Percentiles rank a stretch among this genome's conserved stretches.
phyloP scores from a whole-genome alignment of 1,140 invertebrate genomes.

The Proales similis region DNA sequence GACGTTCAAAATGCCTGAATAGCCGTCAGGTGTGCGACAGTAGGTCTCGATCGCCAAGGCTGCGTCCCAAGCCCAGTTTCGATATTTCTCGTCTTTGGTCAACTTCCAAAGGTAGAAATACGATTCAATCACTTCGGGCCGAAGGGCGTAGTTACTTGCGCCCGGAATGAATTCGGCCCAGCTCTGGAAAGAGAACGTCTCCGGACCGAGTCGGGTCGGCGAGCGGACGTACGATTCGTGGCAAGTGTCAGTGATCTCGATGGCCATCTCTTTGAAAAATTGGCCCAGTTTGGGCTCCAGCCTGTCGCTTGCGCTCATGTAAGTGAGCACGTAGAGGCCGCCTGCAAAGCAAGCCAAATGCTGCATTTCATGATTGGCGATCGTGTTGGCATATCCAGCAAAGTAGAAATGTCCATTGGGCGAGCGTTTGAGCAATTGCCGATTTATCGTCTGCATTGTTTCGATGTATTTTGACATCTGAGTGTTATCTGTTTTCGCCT shows the following conservation, averaged over 20 bases:
- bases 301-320: conserved; percentile 59
- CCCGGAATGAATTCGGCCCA: conserved; percentile 77
- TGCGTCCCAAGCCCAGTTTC: conserved; percentile 97
- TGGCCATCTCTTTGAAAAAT: conserved; percentile 80
- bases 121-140: conserved; percentile 93
- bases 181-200: conserved; percentile 64
- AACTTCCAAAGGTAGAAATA: conserved; percentile 93
- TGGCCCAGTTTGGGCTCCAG: conserved; percentile 58
- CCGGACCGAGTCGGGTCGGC: conserved; percentile 62
- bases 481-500: conserved; percentile 70
- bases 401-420: conserved; percentile 76
- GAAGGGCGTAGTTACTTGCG: conserved; percentile 82
- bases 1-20: conserved; percentile 85
- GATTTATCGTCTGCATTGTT: conserved; percentile 65
- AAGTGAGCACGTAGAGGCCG: conserved; percentile 82
- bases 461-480: conserved; percentile 87
- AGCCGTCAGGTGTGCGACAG: conserved; percentile 82
- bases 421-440: conserved; percentile 68
- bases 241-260: conserved; percentile 87
- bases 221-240: conserved; percentile 89
- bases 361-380: conserved; percentile 95
- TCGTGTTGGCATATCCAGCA: conserved; percentile 83
- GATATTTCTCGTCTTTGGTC: conserved; percentile 88
- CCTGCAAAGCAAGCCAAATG: conserved; percentile 93
- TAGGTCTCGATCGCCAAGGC: conserved; percentile 77